These are phyloP conservation scores for Anser brachyrhynchus DNA, from an alignment of 2,113 vertebrate species.

Conservation along the genomic window DNA sequence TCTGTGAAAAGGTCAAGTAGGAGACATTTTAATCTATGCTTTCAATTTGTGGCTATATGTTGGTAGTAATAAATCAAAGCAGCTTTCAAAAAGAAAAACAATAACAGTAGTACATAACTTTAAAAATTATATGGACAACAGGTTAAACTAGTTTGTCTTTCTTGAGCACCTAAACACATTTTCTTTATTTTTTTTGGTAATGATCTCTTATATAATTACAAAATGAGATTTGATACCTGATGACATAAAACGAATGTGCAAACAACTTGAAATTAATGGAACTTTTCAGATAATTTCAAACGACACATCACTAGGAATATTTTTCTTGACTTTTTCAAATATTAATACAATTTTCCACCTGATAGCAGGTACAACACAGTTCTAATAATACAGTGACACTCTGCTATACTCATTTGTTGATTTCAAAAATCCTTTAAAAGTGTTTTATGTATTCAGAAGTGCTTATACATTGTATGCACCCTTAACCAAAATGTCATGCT, in stretches of 20 bases:
- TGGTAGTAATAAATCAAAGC: constrained; percentile 12
- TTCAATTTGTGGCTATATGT: constrained; percentile 25
- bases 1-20: constrained; percentile 44
- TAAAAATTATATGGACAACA: background rate
- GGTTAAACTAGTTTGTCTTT: constrained; percentile 27
- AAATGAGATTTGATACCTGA: background rate
- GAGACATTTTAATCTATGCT: constrained; percentile 49
- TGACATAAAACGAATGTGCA: background rate
- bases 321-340: background rate
- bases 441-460: background rate
- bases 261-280: constrained; percentile 6
- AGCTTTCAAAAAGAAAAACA: constrained; percentile 22
- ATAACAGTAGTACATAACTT: background rate
- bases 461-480: background rate
- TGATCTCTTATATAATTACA: constrained; percentile 10
- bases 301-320: background rate
- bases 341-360: background rate
- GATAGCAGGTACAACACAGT: background rate
- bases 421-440: background rate
- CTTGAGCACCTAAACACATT: background rate
- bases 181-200: constrained; percentile 3
- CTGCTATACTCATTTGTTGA: background rate
- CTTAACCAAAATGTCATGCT: background rate
- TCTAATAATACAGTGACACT: too few species aligned
- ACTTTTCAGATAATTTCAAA: background rate